Evolutionary conservation across 2,888 invertebrate species (phyloP).

Genomic region (Synanthedon vespiformis): DNA sequence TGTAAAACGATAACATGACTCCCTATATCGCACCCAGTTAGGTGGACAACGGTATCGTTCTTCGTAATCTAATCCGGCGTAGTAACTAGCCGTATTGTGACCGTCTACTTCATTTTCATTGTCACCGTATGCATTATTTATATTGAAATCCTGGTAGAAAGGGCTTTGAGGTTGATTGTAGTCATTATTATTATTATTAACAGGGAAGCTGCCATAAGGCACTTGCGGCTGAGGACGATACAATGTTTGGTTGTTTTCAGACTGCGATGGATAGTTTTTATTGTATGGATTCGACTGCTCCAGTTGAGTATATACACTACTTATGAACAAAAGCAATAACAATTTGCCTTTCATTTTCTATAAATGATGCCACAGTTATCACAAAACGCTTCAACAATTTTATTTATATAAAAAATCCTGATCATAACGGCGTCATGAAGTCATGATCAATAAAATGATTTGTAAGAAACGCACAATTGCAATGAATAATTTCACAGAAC

Average conservation of each 20-base stretch:
- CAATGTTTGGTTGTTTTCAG: slow-evolving; percentile 27
- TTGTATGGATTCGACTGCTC: slow-evolving; percentile 38
- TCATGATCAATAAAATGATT: too few relatives aligned
- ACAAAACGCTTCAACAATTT: too few relatives aligned
- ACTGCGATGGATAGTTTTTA: slow-evolving; percentile 39
- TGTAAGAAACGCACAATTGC: too few relatives aligned
- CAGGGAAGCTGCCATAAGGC: slow-evolving; percentile 55
- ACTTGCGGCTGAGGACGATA: slow-evolving; percentile 46
- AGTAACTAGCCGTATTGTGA: slow-evolving; percentile 45
- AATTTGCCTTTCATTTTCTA: slow-evolving; percentile 45
- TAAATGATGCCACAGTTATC: too few relatives aligned
- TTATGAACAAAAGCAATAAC: slow-evolving; percentile 33
- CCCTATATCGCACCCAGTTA: slow-evolving; percentile 84
- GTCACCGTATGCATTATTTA: slow-evolving; percentile 34
- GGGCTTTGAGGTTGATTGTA: slow-evolving; percentile 47
- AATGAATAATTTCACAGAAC: too few relatives aligned
- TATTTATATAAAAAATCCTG: too few relatives aligned
- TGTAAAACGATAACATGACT: slow-evolving; percentile 90
- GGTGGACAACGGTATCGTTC: slow-evolving; percentile 78
- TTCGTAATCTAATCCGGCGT: slow-evolving; percentile 55
- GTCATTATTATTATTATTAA: slow-evolving; percentile 43
- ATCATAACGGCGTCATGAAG: too few relatives aligned
- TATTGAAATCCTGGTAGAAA: slow-evolving; percentile 50
- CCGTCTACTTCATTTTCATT: slow-evolving; percentile 51
- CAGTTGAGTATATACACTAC: slow-evolving; percentile 39